Evolutionary conservation across 2,113 vertebrate species (phyloP), one percentile per base, ranked within the genome.

Genomic region (Apteryx owenii): DNA sequence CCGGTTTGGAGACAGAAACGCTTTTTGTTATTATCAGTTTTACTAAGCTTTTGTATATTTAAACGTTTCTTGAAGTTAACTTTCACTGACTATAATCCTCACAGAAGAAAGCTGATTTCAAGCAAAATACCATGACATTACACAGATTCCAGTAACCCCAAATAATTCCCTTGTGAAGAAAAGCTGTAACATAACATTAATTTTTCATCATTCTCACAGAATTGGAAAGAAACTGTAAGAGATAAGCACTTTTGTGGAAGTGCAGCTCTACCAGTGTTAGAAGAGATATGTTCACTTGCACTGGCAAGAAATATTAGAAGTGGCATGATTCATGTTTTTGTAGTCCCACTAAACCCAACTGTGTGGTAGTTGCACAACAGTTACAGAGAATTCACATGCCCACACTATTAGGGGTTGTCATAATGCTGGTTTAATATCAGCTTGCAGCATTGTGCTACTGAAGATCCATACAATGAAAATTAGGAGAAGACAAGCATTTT

Each of bases 351-450:
- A 8, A 28, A 3, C n/a, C n/a, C 62, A 50, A 18, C 12, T 56
- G 14, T 75, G 21, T 14, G 0, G 0, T 22, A 31, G 8, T 3
- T 86, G 65, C 40, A 17, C 0, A 0, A 10, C 1, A 3, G 28
- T 20, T 80, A 19, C 6, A 1, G 38, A 50, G 51, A 16, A 1
- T 5, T 62, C 12, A 0, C 1, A 1, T 50, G 12, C 48, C 73
- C 18, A 16, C 0, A 0, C 29, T 65, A 2, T 46, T 60, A 60
- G 0, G 1, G 12, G 4, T 16, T 58, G 4, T 26, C 1, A 0
- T 48, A 70, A 28, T 14, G 81, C 40, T 46, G 53, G 4, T 14
- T 25, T 73, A 23, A n/a, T 14, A 31, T n/a, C 18, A 62, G 1
- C 14, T 29, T 50, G 38, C 31, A 80, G 40, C 22, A 7, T 3